Evolutionary conservation across 2,888 invertebrate species (phyloP).

Genomic region (Cynaeus angustus): DNA sequence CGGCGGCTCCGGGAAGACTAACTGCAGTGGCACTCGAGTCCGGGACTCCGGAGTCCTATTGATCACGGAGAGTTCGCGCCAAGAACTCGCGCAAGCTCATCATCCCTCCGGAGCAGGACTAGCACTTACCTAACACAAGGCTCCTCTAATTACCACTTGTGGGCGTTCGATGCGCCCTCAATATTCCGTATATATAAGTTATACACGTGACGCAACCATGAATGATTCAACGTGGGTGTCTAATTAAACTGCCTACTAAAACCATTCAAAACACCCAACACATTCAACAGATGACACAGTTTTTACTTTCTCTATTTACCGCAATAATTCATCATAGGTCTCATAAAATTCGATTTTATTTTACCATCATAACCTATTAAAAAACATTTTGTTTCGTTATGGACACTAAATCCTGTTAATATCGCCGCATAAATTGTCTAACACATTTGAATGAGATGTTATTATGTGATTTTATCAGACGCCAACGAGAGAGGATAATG

Average conservation of each 20-base stretch:
- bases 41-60: slow-evolving; percentile 65
- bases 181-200: slow-evolving; percentile 29
- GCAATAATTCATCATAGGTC: neutral
- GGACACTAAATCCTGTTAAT: neutral
- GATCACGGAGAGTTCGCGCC: slow-evolving; percentile 65
- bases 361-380: neutral
- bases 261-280: too few species aligned
- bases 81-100: slow-evolving; percentile 63
- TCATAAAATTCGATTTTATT: neutral
- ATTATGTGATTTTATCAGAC: neutral
- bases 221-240: slow-evolving; percentile 36
- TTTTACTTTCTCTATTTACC: neutral
- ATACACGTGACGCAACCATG: slow-evolving; percentile 31
- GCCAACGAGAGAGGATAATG: neutral
- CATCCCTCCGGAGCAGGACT: slow-evolving; percentile 49
- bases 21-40: slow-evolving; percentile 65
- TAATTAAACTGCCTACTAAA: slow-evolving; percentile 21
- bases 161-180: slow-evolving; percentile 37
- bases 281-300: too few species aligned
- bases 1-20: slow-evolving; percentile 67
- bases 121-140: slow-evolving; percentile 52
- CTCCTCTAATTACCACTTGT: slow-evolving; percentile 50
- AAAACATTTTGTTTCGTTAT: slow-evolving; percentile 1
- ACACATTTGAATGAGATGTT: neutral
- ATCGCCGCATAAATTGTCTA: neutral